Percentiles rank a stretch among this genome's conserved stretches.
phyloP scores from a whole-genome alignment of 2,888 invertebrate species.

The Gnatocerus cornutus region DNA sequence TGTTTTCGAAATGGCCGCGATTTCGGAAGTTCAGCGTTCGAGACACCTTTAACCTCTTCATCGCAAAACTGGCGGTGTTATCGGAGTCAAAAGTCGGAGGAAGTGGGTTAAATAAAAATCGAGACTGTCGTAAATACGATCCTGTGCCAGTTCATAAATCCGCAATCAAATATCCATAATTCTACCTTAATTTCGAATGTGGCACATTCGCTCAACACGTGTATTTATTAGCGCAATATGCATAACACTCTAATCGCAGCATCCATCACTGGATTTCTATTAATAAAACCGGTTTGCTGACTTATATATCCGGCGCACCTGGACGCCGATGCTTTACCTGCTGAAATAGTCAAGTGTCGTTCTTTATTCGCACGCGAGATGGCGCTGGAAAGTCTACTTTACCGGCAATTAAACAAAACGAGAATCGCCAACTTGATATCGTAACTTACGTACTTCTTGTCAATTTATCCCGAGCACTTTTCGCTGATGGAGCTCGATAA shows the following conservation, averaged over 20 bases:
- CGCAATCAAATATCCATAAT: conserved; percentile 45
- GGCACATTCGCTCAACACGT: conserved; percentile 42
- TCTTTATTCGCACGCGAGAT: background rate
- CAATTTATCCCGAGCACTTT: conserved; percentile 16
- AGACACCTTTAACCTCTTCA: background rate
- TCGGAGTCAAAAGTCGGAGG: conserved; percentile 1
- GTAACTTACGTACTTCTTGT: conserved; percentile 13
- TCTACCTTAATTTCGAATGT: conserved; percentile 46
- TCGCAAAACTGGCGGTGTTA: too few species aligned
- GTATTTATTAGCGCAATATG: conserved; percentile 55
- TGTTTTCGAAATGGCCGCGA: background rate
- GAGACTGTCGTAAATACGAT: conserved; percentile 28
- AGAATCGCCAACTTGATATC: background rate
- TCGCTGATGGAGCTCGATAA: conserved; percentile 11
- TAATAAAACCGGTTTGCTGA: conserved; percentile 57
- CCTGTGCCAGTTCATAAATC: conserved; percentile 48
- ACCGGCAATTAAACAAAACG: conserved; percentile 5
- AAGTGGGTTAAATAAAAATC: background rate
- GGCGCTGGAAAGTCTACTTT: background rate
- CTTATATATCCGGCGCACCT: conserved; percentile 55
- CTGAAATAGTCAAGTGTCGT: too few species aligned
- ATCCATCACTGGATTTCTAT: conserved; percentile 59
- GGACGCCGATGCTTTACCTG: conserved; percentile 21
- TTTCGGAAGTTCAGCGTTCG: conserved; percentile 4
- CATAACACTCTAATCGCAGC: conserved; percentile 61